Percentiles rank a stretch among this genome's conserved stretches.
Evolutionary conservation across 2,797 vertebrate genomes (phyloP).

Genomic region (Poeciliopsis infans): DNA sequence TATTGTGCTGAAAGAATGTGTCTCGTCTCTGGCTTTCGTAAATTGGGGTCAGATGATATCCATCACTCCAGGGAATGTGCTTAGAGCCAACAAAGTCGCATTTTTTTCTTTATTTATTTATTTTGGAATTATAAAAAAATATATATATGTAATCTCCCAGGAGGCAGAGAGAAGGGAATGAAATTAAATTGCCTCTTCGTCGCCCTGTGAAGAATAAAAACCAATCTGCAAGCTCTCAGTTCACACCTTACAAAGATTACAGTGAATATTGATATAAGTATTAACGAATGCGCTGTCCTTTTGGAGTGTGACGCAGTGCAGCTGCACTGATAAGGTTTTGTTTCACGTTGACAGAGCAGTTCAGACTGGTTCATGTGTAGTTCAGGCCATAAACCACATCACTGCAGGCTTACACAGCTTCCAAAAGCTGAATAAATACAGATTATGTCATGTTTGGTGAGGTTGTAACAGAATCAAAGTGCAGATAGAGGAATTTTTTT

Average conservation of each 20-base stretch:
- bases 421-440: conserved; percentile 35
- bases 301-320: conserved; percentile 25
- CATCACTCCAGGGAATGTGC: conserved; percentile 70
- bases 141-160: conserved; percentile 56
- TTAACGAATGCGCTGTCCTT: conserved; percentile 60
- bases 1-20: conserved; percentile 50
- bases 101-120: conserved; percentile 54
- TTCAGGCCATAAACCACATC: conserved; percentile 36
- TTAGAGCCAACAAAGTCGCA: conserved; percentile 73
- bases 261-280: conserved; percentile 66
- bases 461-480: neutral
- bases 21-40: conserved; percentile 65
- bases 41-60: conserved; percentile 82
- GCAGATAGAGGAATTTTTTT: conserved; percentile 1
- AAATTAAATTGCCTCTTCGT: conserved; percentile 77
- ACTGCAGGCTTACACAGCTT: conserved; percentile 23
- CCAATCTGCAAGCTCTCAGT: conserved; percentile 64
- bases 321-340: conserved; percentile 48
- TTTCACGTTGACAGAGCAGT: conserved; percentile 25
- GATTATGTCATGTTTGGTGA: conserved; percentile 3
- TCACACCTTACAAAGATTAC: conserved; percentile 58
- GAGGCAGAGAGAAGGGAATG: conserved; percentile 56
- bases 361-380: conserved; percentile 40
- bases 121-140: conserved; percentile 50
- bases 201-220: conserved; percentile 72